Base-by-base conservation (phyloP, 2,113 vertebrate species). In the Pogonocichla stellata region DNA sequence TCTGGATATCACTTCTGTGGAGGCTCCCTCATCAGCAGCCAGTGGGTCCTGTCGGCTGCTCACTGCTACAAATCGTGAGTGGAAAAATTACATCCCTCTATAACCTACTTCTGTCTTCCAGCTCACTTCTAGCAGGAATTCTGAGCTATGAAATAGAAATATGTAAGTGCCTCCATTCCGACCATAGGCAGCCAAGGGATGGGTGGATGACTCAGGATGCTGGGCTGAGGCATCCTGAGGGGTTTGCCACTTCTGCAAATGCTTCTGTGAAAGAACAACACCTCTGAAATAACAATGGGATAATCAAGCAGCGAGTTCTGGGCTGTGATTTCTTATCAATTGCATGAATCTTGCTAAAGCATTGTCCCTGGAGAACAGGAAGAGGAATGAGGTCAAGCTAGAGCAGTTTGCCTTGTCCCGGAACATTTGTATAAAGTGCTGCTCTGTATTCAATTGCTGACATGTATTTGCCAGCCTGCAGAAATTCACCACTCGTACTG, bases 1-100 rank as follows among this genome's bases (percentile, higher is more conserved):
- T n/a, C 79, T 42, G 98, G 98, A 7, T 98, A 98, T 84, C 98
- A 98, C 96, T 98, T 95, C 94, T 98, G 98, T 69, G 98, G 98
- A 22, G 98, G 98, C 12, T 96, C 92, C 62, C 97, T 95, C 18
- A 95, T 96, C 92, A 80, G 9, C 98, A 98, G 64, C 94, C 95
- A 96, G 65, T 99, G 98, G 98, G 98, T 98, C 10, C 3, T 99
- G 86, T 98, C 99, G 28, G 98, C 99, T 90, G 98, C 98, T 96
- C 99, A 99, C 96, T 99, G 98, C 96, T 98, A 98, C 97, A 90
- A 98, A 91, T 96, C 74, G 98, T 98, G 95, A 98, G 98, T 96
- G 43, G 1, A 77, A 79, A 43, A 20, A 3, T 25, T 8, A 8
- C 12, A 4, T 28, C 26, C 54, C 83, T 66, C 79, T 8, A 0